A percentile compares a stretch with the other conserved stretches of the same genome.
Conservation (phyloP, 2,113 vertebrate genomes). For the Melospiza melodia region DNA sequence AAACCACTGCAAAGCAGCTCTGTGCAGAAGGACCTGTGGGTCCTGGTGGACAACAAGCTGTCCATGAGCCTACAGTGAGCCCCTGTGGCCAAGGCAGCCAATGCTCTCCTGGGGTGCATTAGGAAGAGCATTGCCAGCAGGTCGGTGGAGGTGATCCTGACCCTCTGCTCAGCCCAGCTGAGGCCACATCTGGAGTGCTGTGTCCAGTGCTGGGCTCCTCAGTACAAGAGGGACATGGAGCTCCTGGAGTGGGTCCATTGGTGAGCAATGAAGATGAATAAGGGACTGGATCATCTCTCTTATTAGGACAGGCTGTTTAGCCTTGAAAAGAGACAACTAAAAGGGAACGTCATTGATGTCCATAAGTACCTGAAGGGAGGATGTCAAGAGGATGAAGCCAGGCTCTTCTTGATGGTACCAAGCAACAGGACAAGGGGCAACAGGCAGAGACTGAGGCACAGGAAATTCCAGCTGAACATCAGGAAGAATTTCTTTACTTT, state of each 20-base stretch:
- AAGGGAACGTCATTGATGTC: not conserved
- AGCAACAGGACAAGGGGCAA: not conserved
- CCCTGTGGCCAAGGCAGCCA: not conserved
- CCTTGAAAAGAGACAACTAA: not conserved
- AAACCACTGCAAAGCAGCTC: not conserved
- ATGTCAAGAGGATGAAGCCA: not conserved
- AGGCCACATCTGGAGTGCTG: not conserved
- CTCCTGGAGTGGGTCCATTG: not conserved
- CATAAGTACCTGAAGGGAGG: not conserved
- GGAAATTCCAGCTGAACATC: not conserved
- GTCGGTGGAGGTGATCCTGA: fast-evolving
- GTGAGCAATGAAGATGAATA: fast-evolving
- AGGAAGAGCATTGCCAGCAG: not conserved
- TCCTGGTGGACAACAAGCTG: not conserved
- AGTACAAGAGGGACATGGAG: not conserved
- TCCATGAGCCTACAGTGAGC: not conserved
- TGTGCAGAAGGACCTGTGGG: fast-evolving
- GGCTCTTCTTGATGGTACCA: not conserved
- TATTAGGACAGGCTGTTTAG: not conserved
- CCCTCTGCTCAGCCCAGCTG: not conserved
- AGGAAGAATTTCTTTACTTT: not conserved
- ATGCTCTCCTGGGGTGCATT: fast-evolving
- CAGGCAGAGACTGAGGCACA: not conserved
- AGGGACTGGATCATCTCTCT: not conserved
- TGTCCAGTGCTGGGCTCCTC: not conserved